Percentiles rank a stretch among this genome's conserved stretches.
These are phyloP conservation scores for Goniozus legneri DNA, from an alignment of 1,140 invertebrate species.

Conservation along the genomic window DNA sequence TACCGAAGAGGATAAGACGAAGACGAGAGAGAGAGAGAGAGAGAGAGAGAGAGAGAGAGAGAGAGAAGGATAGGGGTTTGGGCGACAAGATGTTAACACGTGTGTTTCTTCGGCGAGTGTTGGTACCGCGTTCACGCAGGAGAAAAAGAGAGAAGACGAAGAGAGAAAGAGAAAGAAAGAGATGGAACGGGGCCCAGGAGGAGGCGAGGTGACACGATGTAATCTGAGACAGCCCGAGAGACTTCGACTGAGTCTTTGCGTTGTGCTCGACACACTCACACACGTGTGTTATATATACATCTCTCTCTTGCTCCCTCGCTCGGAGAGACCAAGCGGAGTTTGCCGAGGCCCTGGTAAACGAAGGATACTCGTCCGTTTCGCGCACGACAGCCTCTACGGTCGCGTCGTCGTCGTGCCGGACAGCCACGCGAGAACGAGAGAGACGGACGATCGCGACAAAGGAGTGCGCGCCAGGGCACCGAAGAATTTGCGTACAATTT, in stretches of 20 bases:
- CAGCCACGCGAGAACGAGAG: not conserved
- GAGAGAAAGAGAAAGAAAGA: too few relatives aligned
- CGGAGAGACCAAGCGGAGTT: too few relatives aligned
- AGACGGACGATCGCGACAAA: slow-evolving; percentile 15
- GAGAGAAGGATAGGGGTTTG: slow-evolving; percentile 21
- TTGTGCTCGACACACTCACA: slow-evolving; percentile 13
- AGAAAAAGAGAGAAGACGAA: too few relatives aligned
- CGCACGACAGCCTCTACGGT: slow-evolving; percentile 16
- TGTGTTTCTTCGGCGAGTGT: slow-evolving; percentile 28
- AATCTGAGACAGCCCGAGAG: slow-evolving; percentile 44
- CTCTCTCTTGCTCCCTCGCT: not conserved
- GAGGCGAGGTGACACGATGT: slow-evolving; percentile 43
- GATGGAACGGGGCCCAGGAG: slow-evolving; percentile 14
- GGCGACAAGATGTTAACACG: slow-evolving; percentile 46
- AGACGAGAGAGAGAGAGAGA: slow-evolving; percentile 6
- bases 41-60: slow-evolving; percentile 12
- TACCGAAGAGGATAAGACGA: not conserved
- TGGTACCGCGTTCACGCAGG: too few relatives aligned
- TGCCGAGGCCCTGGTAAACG: not conserved
- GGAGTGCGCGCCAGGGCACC: too few relatives aligned
- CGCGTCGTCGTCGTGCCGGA: too few relatives aligned
- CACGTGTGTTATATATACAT: too few relatives aligned
- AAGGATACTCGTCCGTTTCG: slow-evolving; percentile 14
- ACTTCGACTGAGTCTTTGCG: slow-evolving; percentile 20
- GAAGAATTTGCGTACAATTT: slow-evolving; percentile 22